Percentiles rank a stretch among this genome's conserved stretches.
These are phyloP conservation scores for Hemicrepidius hirtus DNA, from an alignment of 2,888 invertebrate genomes.

Conservation along the genomic window DNA sequence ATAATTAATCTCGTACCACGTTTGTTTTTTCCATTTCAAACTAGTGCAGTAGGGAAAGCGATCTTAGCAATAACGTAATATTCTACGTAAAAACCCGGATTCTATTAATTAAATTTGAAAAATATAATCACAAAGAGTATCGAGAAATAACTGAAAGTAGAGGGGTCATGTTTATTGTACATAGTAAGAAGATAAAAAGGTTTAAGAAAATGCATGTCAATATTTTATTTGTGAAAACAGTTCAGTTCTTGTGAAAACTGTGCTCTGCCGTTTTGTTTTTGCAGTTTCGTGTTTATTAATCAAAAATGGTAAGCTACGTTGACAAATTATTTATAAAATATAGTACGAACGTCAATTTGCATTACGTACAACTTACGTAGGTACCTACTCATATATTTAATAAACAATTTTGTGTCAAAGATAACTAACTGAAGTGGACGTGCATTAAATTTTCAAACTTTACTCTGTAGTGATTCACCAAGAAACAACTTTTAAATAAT, in stretches of 20 bases:
- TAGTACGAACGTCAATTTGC: conserved; percentile 2
- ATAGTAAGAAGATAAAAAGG: too few species aligned
- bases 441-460: too few species aligned
- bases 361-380: background rate
- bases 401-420: background rate
- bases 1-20: too few species aligned
- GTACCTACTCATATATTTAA: too few species aligned
- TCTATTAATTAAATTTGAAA: background rate
- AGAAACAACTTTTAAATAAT: too few species aligned
- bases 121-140: background rate
- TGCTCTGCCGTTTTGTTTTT: too few species aligned
- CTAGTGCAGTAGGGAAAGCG: too few species aligned
- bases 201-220: background rate
- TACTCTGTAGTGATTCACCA: background rate
- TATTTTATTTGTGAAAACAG: background rate
- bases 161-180: background rate
- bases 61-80: background rate
- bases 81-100: background rate
- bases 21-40: too few species aligned
- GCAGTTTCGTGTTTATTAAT: background rate
- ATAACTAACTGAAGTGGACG: too few species aligned
- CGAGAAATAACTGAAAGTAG: background rate
- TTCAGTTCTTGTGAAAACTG: too few species aligned
- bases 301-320: background rate
- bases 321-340: background rate